A percentile compares a stretch with the other conserved stretches of the same genome.
These are phyloP conservation scores for Melieria crassipennis DNA, from an alignment of 2,888 invertebrate species.

Conservation along the genomic window DNA sequence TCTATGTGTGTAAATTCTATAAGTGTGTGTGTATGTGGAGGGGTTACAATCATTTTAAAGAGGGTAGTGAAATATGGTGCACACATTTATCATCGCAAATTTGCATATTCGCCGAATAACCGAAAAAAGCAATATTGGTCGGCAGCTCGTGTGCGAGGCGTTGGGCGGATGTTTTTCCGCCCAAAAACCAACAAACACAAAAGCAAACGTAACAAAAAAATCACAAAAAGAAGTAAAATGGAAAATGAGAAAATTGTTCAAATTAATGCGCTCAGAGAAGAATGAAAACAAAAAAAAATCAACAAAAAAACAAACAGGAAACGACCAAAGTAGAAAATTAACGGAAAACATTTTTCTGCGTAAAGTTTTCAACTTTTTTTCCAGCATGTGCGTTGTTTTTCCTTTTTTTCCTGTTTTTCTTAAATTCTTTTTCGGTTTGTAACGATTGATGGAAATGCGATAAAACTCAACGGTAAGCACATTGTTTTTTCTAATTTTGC, in stretches of 20 bases:
- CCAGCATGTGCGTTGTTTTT: not conserved
- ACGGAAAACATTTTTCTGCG: too few relatives aligned
- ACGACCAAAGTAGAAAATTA: too few relatives aligned
- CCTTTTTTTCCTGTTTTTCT: not conserved
- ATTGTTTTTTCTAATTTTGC: not conserved
- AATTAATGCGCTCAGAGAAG: too few relatives aligned
- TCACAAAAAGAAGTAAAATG: too few relatives aligned
- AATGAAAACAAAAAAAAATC: too few relatives aligned
- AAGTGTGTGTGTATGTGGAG: not conserved
- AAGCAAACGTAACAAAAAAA: too few relatives aligned
- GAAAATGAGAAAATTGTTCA: too few relatives aligned
- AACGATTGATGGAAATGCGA: not conserved
- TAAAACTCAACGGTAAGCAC: not conserved
- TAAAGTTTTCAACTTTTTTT: not conserved
- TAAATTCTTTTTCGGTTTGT: not conserved
- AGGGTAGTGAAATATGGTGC: slow-evolving; percentile 2
- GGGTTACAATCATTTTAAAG: slow-evolving; percentile 3
- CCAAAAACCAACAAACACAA: too few relatives aligned
- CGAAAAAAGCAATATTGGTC: not conserved
- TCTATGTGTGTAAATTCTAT: not conserved
- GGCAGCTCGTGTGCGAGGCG: not conserved
- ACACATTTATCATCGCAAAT: slow-evolving; percentile 13
- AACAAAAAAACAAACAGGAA: too few relatives aligned
- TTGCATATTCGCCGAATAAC: slow-evolving; percentile 8
- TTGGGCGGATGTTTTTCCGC: not conserved